Base-by-base conservation (phyloP, 2,888 invertebrate genomes). In the Apotomis turbidana region DNA sequence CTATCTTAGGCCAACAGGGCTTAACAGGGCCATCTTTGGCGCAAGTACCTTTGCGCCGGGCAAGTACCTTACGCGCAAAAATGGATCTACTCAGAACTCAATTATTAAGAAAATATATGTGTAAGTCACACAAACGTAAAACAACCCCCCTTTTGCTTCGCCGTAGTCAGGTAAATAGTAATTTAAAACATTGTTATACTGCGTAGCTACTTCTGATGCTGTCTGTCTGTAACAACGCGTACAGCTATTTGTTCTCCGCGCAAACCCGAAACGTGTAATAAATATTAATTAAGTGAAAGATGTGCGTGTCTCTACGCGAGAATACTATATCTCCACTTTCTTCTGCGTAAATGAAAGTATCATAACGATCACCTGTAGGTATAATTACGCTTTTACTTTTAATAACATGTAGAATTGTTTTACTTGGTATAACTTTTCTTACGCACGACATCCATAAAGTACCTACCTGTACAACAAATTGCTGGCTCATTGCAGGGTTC, bases 281-380 rank as follows among this genome's bases (percentile, higher is more conserved):
- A 51, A 64, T 70, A 70, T 64, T 64, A 64, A 70, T 70, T 59
- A 36, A 36, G 52, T 36, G 52, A 70, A 70, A 44, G 63, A 59
- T 46, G 58, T 63, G 36, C 64, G 70, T 70, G 59, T 61, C 27
- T 27, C 2, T 27, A 27, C 27, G 36, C 51, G 64, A 59, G 63
- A 58, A 8, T 46, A 64, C 44, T 64, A 59, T 64, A 59, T 64
- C 55, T 58, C 15, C 41, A 10, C 38, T 63, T 36, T 54, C 10
- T 44, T 55, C 10, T 44, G 41, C 54, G 13, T 64, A 12, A 64
- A 55, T 64, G n/a, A 13, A 51, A 36, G 36, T 12, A 15, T 9
- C 41, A 10, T 64, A 54, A 54, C 5, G 63, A 63, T 41, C 4
- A 6, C 10, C 15, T 64, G 12, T 44, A 27, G 12, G 15, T 55